Conservation (phyloP, 1,140 invertebrate genomes). For the Littorina saxatilis region DNA sequence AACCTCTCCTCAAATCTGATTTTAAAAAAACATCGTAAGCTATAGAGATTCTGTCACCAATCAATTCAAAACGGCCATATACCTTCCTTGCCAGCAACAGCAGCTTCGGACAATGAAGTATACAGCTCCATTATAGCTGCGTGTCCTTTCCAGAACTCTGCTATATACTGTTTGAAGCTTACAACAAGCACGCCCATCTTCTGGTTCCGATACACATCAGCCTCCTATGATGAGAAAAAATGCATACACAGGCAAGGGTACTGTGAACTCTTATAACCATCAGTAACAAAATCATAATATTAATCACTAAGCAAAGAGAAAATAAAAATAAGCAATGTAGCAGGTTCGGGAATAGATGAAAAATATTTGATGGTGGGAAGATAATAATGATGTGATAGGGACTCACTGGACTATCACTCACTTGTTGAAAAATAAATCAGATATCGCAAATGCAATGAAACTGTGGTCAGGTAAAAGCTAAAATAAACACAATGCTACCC, state of each 20-base stretch:
- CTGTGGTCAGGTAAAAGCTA: no score
- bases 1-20: no score
- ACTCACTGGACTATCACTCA: no score
- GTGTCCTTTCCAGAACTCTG: conserved; percentile 63
- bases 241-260: not conserved
- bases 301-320: not conserved
- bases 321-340: not conserved
- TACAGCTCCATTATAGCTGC: conserved; percentile 56
- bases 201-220: conserved; percentile 57
- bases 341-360: conserved; percentile 5
- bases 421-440: no score
- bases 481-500: no score
- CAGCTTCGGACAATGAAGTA: conserved; percentile 60
- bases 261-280: no score
- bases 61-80: no score
- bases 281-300: no score
- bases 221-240: conserved; percentile 45
- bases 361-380: not conserved
- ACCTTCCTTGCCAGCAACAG: conserved; percentile 55
- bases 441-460: no score
- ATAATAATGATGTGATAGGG: no score
- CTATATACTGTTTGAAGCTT: conserved; percentile 64
- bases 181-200: conserved; percentile 66
- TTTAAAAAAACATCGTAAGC: no score
- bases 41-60: no score